These are phyloP conservation scores for Odontocolon sp. DNA, from an alignment of 2,888 invertebrate species.

Conservation along the genomic window DNA sequence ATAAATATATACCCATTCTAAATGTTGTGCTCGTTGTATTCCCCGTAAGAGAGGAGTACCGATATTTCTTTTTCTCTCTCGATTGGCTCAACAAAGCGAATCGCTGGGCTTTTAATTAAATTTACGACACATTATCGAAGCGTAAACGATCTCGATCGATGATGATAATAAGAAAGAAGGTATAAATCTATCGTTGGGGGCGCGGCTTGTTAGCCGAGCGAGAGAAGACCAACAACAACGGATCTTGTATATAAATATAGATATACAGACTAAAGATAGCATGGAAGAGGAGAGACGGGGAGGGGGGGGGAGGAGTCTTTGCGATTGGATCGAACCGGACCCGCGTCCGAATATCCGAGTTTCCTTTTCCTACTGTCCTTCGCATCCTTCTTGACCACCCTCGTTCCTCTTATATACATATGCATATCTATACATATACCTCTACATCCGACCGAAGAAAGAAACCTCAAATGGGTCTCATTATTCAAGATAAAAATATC, in stretches of 20 bases:
- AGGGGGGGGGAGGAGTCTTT: not conserved
- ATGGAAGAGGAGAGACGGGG: not conserved
- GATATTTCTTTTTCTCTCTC: no score
- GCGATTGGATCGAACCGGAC: conserved; percentile 5
- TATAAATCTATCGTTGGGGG: conserved; percentile 66
- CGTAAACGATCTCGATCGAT: conserved; percentile 70
- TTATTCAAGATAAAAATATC: conserved; percentile 30
- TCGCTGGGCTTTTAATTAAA: conserved; percentile 71
- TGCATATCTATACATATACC: no score
- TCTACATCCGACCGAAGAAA: not conserved
- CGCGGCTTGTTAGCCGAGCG: conserved; percentile 55
- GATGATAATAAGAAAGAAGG: conserved; percentile 66
- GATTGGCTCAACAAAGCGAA: conserved; percentile 3
- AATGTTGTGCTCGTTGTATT: conserved; percentile 6
- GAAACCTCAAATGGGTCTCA: conserved; percentile 3
- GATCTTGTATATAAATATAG: conserved; percentile 21
- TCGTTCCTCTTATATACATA: no score
- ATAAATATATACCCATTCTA: not conserved
- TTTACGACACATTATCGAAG: conserved; percentile 73
- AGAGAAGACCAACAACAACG: conserved; percentile 22
- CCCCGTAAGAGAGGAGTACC: no score
- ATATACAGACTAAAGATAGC: not conserved
- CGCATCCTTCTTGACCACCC: not conserved
- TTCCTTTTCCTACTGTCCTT: conserved; percentile 14
- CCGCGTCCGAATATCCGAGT: conserved; percentile 22